Conservation (phyloP, 2,888 invertebrate genomes). For the Colostygia pectinataria region DNA sequence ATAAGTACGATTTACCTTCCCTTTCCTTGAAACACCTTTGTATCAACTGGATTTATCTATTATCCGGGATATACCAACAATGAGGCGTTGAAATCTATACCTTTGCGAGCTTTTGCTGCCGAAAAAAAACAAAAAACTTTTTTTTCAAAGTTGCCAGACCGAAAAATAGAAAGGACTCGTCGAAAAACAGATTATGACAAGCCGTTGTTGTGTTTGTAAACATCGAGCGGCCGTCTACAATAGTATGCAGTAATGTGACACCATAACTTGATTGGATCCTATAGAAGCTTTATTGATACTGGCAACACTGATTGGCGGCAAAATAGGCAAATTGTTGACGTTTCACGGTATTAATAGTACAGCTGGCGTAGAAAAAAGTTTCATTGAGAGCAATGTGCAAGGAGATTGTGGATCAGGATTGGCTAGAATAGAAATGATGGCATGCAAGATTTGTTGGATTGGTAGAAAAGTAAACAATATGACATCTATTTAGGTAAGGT, state of each 20-base stretch:
- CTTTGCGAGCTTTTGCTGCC: constrained; percentile 62
- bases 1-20: constrained; percentile 63
- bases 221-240: constrained; percentile 64
- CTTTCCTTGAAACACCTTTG: constrained; percentile 70
- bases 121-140: constrained; percentile 61
- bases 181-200: constrained; percentile 81
- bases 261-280: constrained; percentile 72
- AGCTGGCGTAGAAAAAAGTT: constrained; percentile 55
- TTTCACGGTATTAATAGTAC: constrained; percentile 54
- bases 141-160: constrained; percentile 68
- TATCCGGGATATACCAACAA: constrained; percentile 71
- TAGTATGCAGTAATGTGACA: constrained; percentile 74
- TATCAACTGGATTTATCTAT: no score
- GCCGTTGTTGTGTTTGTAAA: constrained; percentile 82
- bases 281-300: constrained; percentile 69
- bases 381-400: constrained; percentile 23
- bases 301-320: constrained; percentile 63
- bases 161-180: constrained; percentile 73
- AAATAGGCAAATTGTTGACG: constrained; percentile 78
- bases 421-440: no score
- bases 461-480: no score
- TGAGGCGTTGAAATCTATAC: constrained; percentile 80
- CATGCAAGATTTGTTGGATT: no score
- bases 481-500: no score
- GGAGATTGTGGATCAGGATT: constrained; percentile 3